A percentile compares a stretch with the other conserved stretches of the same genome.
Evolutionary conservation across 2,888 invertebrate species (phyloP).

Genomic region (Pristionchus maxplancki): DNA sequence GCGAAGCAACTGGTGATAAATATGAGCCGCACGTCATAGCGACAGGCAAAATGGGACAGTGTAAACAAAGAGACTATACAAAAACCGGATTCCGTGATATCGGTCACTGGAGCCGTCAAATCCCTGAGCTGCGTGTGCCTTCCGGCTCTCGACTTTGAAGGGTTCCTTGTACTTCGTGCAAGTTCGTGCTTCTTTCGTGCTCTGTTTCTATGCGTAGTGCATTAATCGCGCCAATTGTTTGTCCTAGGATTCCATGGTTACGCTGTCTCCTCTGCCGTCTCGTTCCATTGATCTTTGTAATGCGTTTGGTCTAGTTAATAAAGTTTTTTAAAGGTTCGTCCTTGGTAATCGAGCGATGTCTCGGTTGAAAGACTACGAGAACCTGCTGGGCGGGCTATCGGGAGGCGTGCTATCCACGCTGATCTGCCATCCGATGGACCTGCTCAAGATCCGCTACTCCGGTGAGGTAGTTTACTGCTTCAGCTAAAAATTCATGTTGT

Average conservation of each 20-base stretch:
- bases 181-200: neutral
- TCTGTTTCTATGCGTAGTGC: neutral
- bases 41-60: neutral
- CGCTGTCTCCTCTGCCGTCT: no score
- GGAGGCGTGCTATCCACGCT: conserved; percentile 96
- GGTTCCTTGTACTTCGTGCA: neutral
- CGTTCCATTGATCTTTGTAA: no score
- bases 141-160: conserved; percentile 10
- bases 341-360: neutral
- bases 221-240: no score
- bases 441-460: conserved; percentile 94
- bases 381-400: conserved; percentile 94
- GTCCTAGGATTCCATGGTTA: no score
- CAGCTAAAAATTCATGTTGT: no score
- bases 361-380: conserved; percentile 82
- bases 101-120: neutral
- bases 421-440: conserved; percentile 92
- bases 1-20: neutral
- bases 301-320: no score
- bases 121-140: neutral
- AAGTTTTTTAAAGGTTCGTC: no score
- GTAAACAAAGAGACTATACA: neutral
- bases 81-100: neutral
- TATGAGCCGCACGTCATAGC: neutral
- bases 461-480: conserved; percentile 58